A percentile compares a stretch with the other conserved stretches of the same genome.
phyloP scores from a whole-genome alignment of 2,113 vertebrate species.

The Orientallactaga bullata region DNA sequence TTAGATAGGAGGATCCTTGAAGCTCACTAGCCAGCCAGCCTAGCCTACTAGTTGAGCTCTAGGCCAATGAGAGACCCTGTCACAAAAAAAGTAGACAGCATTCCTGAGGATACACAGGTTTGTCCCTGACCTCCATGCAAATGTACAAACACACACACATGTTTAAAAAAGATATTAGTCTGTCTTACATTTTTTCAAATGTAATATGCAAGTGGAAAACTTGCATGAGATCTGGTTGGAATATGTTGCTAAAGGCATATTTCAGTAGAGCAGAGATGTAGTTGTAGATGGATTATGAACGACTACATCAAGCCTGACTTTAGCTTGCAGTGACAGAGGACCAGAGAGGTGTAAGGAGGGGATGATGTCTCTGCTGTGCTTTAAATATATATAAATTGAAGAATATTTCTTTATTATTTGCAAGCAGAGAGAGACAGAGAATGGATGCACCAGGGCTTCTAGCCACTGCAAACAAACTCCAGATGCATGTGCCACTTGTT shows the following conservation, averaged over 20 bases:
- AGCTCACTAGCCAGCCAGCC: no score
- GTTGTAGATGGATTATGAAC: not conserved
- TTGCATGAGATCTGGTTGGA: not conserved
- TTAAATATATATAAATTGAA: not conserved
- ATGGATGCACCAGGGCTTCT: no score
- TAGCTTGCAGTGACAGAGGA: not conserved
- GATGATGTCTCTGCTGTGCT: slow-evolving; percentile 8
- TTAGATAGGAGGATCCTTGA: not conserved
- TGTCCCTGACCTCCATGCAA: no score
- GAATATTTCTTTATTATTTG: no score
- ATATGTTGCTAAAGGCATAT: not conserved
- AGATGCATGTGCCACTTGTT: no score
- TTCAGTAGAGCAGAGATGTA: slow-evolving; percentile 11
- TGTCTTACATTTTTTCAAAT: slow-evolving; percentile 11
- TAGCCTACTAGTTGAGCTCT: no score
- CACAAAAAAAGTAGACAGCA: no score
- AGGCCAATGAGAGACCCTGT: no score
- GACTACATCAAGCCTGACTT: slow-evolving; percentile 5
- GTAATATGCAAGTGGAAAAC: slow-evolving; percentile 32
- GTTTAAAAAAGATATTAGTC: not conserved
- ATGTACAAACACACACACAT: not conserved
- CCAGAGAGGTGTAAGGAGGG: not conserved
- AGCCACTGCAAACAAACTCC: no score
- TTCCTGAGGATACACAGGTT: no score
- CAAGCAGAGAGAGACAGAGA: no score